A percentile compares a stretch with the other conserved stretches of the same genome.
Evolutionary conservation across 1,140 invertebrate genomes (phyloP).

Genomic region (Brachionus calyciflorus): DNA sequence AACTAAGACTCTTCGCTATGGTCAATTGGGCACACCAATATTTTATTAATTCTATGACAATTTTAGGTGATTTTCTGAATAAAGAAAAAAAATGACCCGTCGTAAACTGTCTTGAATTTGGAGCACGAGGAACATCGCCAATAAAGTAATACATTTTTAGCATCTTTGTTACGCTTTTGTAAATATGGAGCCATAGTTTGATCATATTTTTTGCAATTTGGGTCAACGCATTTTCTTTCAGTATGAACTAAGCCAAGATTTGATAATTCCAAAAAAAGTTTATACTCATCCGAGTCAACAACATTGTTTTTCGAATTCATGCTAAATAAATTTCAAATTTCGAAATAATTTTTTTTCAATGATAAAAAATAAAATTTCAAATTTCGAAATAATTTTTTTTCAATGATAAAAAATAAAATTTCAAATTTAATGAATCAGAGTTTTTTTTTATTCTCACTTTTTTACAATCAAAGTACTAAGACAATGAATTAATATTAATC

Average conservation of each 20-base stretch:
- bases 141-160: not conserved
- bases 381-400: no score
- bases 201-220: not conserved
- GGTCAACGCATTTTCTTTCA: not conserved
- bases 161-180: not conserved
- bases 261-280: not conserved
- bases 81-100: constrained; percentile 11
- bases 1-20: not conserved
- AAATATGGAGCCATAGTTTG: not conserved
- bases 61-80: not conserved
- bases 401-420: no score
- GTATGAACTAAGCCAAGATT: not conserved
- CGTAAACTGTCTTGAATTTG: not conserved
- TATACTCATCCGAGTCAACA: not conserved
- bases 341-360: no score
- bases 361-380: no score
- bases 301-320: not conserved
- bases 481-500: no score
- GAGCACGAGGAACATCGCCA: not conserved
- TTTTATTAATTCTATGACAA: not conserved
- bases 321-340: no score
- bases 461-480: no score
- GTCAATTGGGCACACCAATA: constrained; percentile 8
- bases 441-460: no score
- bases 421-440: no score